Evolutionary conservation across 1,140 invertebrate genomes (phyloP).

Genomic region (Ostrea denselamellosa): DNA sequence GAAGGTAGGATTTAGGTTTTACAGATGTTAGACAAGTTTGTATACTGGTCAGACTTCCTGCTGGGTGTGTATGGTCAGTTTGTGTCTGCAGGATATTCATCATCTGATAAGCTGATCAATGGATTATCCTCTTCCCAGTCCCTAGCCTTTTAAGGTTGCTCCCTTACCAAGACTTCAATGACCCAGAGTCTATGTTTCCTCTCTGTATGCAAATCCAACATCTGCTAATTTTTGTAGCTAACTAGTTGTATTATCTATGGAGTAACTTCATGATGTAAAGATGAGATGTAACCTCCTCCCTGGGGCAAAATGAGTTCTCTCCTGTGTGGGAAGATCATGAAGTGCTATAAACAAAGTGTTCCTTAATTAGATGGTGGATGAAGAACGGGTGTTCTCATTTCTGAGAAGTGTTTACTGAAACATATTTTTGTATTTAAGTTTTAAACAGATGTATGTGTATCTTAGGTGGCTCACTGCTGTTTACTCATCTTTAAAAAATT

Average conservation of each 20-base stretch:
- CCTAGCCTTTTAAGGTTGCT: not conserved
- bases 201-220: not conserved
- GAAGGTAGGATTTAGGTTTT: not conserved
- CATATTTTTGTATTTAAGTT: not conserved
- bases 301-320: not conserved
- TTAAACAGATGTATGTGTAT: slow-evolving; percentile 12
- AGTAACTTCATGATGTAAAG: not conserved
- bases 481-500: slow-evolving; percentile 13
- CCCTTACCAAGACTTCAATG: not conserved
- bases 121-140: not conserved
- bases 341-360: not conserved
- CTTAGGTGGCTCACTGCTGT: not conserved
- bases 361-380: not conserved
- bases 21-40: not conserved
- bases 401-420: not conserved
- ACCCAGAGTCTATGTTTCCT: not conserved
- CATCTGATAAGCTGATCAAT: slow-evolving; percentile 10
- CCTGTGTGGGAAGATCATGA: not conserved
- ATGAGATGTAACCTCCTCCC: not conserved
- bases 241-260: not conserved
- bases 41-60: slow-evolving; percentile 8
- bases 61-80: slow-evolving; percentile 5
- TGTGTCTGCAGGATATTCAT: slow-evolving; percentile 31
- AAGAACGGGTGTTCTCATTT: not conserved
- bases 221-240: not conserved